These are phyloP conservation scores for Sebastes hubbsi DNA, from an alignment of 2,797 vertebrate species.

Conservation along the genomic window DNA sequence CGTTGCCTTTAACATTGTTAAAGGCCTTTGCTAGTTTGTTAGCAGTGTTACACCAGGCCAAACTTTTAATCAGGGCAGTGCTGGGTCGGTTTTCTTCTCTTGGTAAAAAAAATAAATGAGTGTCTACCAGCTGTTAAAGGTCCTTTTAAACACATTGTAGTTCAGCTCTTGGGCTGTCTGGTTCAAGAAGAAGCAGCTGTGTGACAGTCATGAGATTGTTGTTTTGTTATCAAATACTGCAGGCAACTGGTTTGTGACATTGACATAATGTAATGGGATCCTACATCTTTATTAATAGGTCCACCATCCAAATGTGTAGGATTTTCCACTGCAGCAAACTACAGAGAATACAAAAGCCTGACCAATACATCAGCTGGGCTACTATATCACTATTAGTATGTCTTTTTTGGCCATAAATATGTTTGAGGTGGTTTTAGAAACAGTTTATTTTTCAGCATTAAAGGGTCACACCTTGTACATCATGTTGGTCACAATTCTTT, in stretches of 20 bases:
- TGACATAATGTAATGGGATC: background rate
- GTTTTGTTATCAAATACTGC: background rate
- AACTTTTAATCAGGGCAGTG: slow-evolving; percentile 15
- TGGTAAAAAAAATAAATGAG: background rate
- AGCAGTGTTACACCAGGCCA: slow-evolving; percentile 15
- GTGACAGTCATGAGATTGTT: background rate
- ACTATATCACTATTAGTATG: background rate
- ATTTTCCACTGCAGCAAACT: background rate
- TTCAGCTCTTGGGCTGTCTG: background rate
- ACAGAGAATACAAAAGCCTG: background rate
- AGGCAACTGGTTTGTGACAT: background rate
- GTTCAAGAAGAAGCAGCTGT: background rate
- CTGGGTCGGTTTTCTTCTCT: background rate
- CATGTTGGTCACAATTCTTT: background rate
- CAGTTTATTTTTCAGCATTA: background rate
- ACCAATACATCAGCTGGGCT: background rate
- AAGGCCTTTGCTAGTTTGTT: background rate
- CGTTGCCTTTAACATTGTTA: background rate
- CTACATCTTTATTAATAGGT: too few species aligned
- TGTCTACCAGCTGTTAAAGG: background rate
- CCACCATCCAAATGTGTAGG: background rate
- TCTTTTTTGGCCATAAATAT: background rate
- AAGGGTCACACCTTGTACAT: background rate
- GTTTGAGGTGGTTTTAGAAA: background rate
- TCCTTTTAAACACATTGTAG: background rate